These are phyloP conservation scores for Acropternis orthonyx DNA, from an alignment of 2,797 vertebrate genomes.

Conservation along the genomic window DNA sequence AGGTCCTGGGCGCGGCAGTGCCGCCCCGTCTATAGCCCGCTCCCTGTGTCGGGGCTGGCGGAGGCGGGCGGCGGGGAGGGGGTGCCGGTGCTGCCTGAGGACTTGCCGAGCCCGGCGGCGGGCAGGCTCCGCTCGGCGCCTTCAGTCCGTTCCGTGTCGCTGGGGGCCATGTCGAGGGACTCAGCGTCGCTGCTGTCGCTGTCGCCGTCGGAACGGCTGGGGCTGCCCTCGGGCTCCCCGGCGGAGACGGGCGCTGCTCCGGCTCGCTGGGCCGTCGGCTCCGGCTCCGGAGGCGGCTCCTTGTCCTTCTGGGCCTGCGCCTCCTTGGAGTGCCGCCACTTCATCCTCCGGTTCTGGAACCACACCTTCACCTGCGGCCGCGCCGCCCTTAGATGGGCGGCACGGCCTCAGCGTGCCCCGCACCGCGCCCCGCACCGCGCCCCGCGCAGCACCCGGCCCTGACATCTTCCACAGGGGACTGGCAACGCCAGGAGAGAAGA, in stretches of 20 bases:
- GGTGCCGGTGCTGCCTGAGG: constrained; percentile 36
- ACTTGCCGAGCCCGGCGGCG: constrained; percentile 84
- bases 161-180: constrained; percentile 84
- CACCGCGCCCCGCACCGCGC: too few relatives aligned
- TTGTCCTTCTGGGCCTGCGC: constrained; percentile 97
- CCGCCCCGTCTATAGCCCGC: constrained; percentile 7
- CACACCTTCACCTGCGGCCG: constrained; percentile 94
- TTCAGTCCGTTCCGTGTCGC: constrained; percentile 85
- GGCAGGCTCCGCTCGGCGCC: constrained; percentile 78
- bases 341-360: constrained; percentile 98
- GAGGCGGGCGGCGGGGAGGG: background rate
- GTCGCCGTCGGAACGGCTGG: constrained; percentile 83
- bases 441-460: background rate
- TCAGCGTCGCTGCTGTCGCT: constrained; percentile 91
- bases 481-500: background rate
- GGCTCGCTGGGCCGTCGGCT: constrained; percentile 35
- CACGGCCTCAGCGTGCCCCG: background rate
- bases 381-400: background rate
- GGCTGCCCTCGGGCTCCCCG: constrained; percentile 79
- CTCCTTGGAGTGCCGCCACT: constrained; percentile 98
- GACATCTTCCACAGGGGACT: background rate
- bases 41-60: background rate
- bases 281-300: constrained; percentile 83
- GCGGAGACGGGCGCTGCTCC: constrained; percentile 38
- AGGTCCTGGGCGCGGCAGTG: background rate